Conservation (phyloP, 2,888 invertebrate species). For the Nematopogon swammerdamellus region DNA sequence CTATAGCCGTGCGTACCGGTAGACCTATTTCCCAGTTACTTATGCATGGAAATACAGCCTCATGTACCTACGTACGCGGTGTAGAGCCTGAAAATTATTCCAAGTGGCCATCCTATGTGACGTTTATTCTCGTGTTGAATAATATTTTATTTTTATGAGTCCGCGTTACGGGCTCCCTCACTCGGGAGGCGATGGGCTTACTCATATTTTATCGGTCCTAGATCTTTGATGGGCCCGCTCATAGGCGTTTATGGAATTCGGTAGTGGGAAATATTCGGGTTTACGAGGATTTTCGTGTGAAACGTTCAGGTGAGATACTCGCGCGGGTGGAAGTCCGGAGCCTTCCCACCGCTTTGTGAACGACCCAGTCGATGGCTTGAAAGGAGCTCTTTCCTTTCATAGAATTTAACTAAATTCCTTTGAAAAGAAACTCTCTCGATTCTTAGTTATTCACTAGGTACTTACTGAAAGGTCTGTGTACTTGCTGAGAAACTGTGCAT, state of each 20-base stretch:
- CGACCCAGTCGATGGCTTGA: too few species aligned
- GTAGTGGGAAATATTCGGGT: not conserved
- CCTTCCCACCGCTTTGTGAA: not conserved
- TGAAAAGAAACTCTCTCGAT: too few species aligned
- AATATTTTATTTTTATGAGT: constrained; percentile 43
- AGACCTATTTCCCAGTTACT: not conserved
- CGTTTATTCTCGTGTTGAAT: constrained; percentile 43
- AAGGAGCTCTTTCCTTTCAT: too few species aligned
- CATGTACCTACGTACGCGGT: constrained; percentile 7
- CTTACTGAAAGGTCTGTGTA: too few species aligned
- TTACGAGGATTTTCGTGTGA: not conserved
- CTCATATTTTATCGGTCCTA: not conserved
- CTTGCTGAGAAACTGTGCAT: too few species aligned
- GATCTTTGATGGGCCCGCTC: not conserved
- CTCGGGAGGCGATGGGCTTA: not conserved
- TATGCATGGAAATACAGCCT: constrained; percentile 11
- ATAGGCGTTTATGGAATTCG: not conserved
- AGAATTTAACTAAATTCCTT: too few species aligned
- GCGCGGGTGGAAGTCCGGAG: not conserved
- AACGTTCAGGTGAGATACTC: not conserved
- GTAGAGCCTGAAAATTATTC: constrained; percentile 33
- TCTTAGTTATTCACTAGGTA: too few species aligned
- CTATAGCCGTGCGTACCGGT: too few species aligned
- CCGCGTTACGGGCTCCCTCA: constrained; percentile 19
- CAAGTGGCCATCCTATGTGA: constrained; percentile 38